Evolutionary conservation across 1,140 invertebrate genomes (phyloP).

Genomic region (Drosophila busckii): DNA sequence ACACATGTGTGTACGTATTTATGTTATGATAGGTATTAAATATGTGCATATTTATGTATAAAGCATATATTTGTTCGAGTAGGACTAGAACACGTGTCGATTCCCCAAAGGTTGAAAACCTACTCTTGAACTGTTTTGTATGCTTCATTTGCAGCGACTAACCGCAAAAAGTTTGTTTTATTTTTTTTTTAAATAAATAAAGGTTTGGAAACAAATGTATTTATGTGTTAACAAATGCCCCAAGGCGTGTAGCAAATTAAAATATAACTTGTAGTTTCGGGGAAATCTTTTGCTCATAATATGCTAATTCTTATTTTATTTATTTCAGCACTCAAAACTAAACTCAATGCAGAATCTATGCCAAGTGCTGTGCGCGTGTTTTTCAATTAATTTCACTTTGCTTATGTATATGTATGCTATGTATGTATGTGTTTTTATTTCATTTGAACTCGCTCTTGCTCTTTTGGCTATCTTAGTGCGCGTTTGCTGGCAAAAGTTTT

Average conservation of each 20-base stretch:
- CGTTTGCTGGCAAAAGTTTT: conserved; percentile 11
- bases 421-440: background rate
- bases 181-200: background rate
- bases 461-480: background rate
- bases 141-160: conserved; percentile 48
- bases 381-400: no score
- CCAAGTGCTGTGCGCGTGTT: no score
- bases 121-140: conserved; percentile 54
- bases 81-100: background rate
- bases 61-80: conserved; percentile 15
- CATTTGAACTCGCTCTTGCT: conserved; percentile 2
- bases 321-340: no score
- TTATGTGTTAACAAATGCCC: no score
- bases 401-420: no score
- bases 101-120: conserved; percentile 14
- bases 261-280: no score
- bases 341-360: no score
- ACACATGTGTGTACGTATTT: background rate
- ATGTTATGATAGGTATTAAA: conserved; percentile 2
- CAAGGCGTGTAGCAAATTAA: no score
- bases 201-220: no score
- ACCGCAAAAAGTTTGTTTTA: conserved; percentile 14
- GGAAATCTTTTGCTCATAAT: no score
- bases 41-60: conserved; percentile 16
- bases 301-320: no score